Percentiles rank a stretch among this genome's conserved stretches.
Conservation (phyloP, 2,797 vertebrate genomes). For the Hyperoplus immaculatus region DNA sequence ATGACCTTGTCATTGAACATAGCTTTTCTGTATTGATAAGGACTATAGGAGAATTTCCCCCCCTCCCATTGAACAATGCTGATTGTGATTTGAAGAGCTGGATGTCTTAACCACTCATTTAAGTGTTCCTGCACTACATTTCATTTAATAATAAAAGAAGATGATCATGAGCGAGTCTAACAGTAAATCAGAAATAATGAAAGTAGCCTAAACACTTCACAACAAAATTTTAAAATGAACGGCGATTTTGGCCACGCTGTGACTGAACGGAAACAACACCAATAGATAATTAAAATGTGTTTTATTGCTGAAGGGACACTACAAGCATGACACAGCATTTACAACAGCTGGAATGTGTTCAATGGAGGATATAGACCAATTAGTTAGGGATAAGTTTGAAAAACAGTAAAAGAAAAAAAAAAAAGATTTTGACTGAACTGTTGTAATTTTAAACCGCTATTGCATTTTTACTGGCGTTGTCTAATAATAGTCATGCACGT, state of each 20-base stretch:
- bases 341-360: slow-evolving; percentile 37
- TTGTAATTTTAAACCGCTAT: background rate
- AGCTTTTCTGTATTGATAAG: background rate
- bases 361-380: slow-evolving; percentile 26
- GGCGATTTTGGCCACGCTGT: slow-evolving; percentile 5
- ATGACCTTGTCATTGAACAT: background rate
- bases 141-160: background rate
- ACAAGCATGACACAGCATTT: slow-evolving; percentile 54
- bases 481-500: slow-evolving; percentile 30
- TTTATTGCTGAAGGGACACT: slow-evolving; percentile 62
- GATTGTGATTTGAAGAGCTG: too few relatives aligned
- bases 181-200: background rate
- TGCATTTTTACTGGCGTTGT: slow-evolving; percentile 19
- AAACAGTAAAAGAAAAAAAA: background rate
- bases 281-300: slow-evolving; percentile 53
- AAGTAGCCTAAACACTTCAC: background rate
- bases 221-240: background rate
- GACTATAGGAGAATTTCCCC: background rate
- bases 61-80: too few relatives aligned
- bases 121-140: background rate
- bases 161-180: background rate
- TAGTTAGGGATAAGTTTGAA: slow-evolving; percentile 8
- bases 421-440: background rate
- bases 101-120: background rate
- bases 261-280: slow-evolving; percentile 62